Evolutionary conservation across 2,888 invertebrate genomes (phyloP).

Genomic region (Lumbricus terrestris): DNA sequence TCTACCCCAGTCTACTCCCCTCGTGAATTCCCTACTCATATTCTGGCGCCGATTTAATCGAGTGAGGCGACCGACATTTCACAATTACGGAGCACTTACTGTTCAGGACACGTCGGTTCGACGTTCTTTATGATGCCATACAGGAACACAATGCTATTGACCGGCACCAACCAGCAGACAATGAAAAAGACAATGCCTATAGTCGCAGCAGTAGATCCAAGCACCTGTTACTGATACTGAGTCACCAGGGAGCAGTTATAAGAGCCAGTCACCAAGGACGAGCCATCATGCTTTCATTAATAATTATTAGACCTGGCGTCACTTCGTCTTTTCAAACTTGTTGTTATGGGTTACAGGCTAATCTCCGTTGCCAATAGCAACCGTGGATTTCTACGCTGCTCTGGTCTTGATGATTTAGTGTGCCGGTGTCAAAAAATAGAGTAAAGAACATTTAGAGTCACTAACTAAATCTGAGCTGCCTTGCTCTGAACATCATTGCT

Average conservation of each 20-base stretch:
- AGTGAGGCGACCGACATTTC: slow-evolving; percentile 3
- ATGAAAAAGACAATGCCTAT: not conserved
- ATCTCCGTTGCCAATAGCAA: too few species aligned
- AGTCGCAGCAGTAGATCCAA: not conserved
- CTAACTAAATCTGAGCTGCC: too few species aligned
- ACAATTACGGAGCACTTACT: not conserved
- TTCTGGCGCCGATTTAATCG: not conserved
- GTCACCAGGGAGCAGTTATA: not conserved
- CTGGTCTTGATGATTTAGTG: too few species aligned
- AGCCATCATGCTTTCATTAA: not conserved
- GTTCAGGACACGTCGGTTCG: not conserved
- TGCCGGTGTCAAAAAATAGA: too few species aligned
- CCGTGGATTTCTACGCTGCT: too few species aligned
- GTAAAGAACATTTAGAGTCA: too few species aligned
- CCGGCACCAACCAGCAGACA: not conserved
- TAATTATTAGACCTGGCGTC: not conserved
- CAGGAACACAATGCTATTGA: not conserved
- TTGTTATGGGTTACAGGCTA: not conserved
- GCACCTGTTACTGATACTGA: not conserved
- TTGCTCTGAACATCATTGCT: too few species aligned
- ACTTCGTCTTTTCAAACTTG: not conserved
- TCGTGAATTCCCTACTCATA: not conserved
- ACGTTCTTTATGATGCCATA: not conserved
- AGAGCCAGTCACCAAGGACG: not conserved
- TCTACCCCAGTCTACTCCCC: not conserved